Base-by-base conservation (phyloP, 2,888 invertebrate species). In the Nomada ferruginata region DNA sequence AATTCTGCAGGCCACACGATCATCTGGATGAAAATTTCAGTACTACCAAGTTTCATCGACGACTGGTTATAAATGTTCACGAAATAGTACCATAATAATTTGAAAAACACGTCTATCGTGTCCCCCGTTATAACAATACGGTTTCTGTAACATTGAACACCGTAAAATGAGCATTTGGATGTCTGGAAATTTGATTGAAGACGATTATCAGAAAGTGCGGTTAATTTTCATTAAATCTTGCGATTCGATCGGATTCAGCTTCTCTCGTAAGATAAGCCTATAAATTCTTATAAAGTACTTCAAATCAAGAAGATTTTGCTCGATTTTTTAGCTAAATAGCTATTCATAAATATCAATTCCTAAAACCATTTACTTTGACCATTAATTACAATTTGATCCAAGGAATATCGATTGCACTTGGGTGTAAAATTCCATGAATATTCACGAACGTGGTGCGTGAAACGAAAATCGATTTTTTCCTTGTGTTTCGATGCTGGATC, bases 361-460 rank as follows among this genome's bases (percentile, higher is more conserved):
- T 66, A n/a, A 15, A 29, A 36, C 52, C 13, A 2, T 52, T 20
- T 23, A 61, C 23, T 13, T n/a, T 7, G 13, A 13, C 29, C n/a
- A 15, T 36, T 18, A 18, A 65, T 64, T 53, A 42, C 55, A 73
- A 57, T 47, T 29, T 63, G 53, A 44, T 26, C 20, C 20, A n/a
- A 18, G 47, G 3, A 29, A 29, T 15, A 20, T 70, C 2, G 20
- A 20, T 57, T n/a, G 13, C 26, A 11, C 26, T 50, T n/a, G 2
- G 23, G 13, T 29, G 13, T 13, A 42, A n/a, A 15, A n/a, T 9
- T 29, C 42, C 20, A 23, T n/a, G 29, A 60, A 57, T 47, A 44
- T n/a, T 47, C 55, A 18, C 13, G 11, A 13, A 9, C 10, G 5
- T 20, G 13, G 11, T 50, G 4, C 2, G 18, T n/a, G 50, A 50